A percentile compares a stretch with the other conserved stretches of the same genome.
These are phyloP conservation scores for Macrobrachium nipponense DNA, from an alignment of 1,140 invertebrate species.

Conservation along the genomic window DNA sequence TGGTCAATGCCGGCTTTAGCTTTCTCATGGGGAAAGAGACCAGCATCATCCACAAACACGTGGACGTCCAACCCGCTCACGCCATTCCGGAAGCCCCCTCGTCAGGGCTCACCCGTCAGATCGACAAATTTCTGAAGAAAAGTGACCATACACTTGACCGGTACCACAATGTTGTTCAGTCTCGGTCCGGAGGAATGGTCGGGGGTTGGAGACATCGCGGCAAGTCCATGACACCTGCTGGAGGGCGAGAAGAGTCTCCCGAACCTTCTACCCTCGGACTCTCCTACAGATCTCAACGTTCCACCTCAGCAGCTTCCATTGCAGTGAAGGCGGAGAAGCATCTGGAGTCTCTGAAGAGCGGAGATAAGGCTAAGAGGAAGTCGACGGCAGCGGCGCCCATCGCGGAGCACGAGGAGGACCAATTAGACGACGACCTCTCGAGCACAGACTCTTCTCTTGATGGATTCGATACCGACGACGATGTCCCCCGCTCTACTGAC, in stretches of 20 bases:
- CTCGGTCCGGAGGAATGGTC: conserved; percentile 34
- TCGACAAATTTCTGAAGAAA: conserved; percentile 81
- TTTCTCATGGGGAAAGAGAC: conserved; percentile 76
- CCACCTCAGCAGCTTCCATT: conserved; percentile 60
- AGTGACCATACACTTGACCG: conserved; percentile 89
- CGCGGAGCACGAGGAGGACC: conserved; percentile 40
- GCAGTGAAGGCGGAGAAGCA: conserved; percentile 62
- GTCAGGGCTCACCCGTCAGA: conserved; percentile 79
- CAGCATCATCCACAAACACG: conserved; percentile 60
- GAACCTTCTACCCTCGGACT: conserved; percentile 36
- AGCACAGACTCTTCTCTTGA: conserved; percentile 49
- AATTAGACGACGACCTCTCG: conserved; percentile 33
- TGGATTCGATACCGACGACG: conserved; percentile 57
- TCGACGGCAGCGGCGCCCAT: conserved; percentile 35
- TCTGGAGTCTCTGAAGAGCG: conserved; percentile 37
- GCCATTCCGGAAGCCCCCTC: conserved; percentile 79
- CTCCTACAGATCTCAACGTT: conserved; percentile 56
- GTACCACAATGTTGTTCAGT: conserved; percentile 73
- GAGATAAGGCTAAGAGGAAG: neutral
- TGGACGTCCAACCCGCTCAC: conserved; percentile 78
- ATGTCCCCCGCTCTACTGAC: conserved; percentile 23
- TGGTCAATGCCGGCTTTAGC: conserved; percentile 83
- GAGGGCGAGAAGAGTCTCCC: conserved; percentile 38
- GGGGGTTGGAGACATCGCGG: conserved; percentile 35
- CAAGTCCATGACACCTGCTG: no score